phyloP scores from a whole-genome alignment of 1,140 invertebrate species.

The Reticulitermes speratus region DNA sequence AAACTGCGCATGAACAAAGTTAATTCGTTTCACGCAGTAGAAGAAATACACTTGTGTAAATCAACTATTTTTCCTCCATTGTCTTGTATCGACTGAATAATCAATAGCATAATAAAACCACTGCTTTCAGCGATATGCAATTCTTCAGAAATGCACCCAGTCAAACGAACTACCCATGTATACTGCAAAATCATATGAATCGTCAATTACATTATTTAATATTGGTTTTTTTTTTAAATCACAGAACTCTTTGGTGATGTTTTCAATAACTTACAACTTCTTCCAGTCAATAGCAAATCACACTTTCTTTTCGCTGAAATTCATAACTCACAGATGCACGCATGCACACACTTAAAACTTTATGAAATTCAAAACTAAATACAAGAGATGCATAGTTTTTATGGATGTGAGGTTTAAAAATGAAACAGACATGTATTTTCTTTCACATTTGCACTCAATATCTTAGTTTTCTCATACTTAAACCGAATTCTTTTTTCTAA shows the following conservation, averaged over 20 bases:
- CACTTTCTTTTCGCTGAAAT: not conserved
- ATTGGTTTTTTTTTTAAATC: not conserved
- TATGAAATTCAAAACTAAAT: too few relatives aligned
- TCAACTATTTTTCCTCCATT: slow-evolving; percentile 30
- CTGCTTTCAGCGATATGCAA: not conserved
- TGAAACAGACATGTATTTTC: too few relatives aligned
- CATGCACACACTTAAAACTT: too few relatives aligned
- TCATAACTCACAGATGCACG: too few relatives aligned
- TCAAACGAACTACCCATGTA: not conserved
- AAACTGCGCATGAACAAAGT: slow-evolving; percentile 55
- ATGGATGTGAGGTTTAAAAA: too few relatives aligned
- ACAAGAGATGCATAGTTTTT: too few relatives aligned
- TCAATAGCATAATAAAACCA: slow-evolving; percentile 33
- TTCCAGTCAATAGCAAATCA: not conserved
- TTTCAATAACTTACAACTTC: not conserved
- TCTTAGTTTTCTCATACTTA: too few relatives aligned
- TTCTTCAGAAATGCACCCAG: not conserved
- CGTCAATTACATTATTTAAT: not conserved
- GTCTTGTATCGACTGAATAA: slow-evolving; percentile 25
- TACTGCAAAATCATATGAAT: not conserved
- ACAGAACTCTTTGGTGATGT: not conserved
- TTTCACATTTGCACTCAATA: too few relatives aligned
- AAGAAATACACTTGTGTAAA: slow-evolving; percentile 48
- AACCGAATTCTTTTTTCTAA: not conserved
- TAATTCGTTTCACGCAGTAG: slow-evolving; percentile 55